Evolutionary conservation across 2,888 invertebrate species (phyloP), one percentile per base, ranked within the genome.

Genomic region (Kryphioiulus occultus): DNA sequence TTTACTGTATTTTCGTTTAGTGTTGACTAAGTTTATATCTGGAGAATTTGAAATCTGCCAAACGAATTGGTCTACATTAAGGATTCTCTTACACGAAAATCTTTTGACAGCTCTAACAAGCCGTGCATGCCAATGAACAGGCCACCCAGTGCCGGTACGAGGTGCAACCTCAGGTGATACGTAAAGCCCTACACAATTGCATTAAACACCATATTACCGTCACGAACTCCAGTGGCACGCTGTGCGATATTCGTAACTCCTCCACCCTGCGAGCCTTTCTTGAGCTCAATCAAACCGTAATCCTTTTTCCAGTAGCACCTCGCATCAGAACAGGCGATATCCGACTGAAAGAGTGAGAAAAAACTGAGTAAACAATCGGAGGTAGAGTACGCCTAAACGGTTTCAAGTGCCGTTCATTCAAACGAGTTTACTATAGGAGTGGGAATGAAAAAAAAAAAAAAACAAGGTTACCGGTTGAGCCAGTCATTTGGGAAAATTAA

Each of bases 381-480:
- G 78, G 78, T 78, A 78, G 78, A 78, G 78, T 78, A 78, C 78
- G 78, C 78, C 17, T 78, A 78, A 78, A 78, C 78, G 26, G 78
- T 78, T 78, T 78, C 78, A 78, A 78, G 30, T 78, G 78, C 78
- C 78, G 78, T 78, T 78, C 78, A 78, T 78, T 78, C 30, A 78
- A 78, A 78, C 78, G 30, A 78, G 78, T 78, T 78, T 78, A 78
- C 78, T 32, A 78, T 42, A 42, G n/a, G 59, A 22, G 59, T 59
- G 22, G 78, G 53, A 19, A 9, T n/a, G n/a, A 9, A n/a, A 0
- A n/a, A 19, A 53, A 53, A 53, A n/a, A 53, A 53, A 68, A 78
- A 78, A 78, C 78, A 78, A 78, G 78, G 78, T 78, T 78, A 78
- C 78, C 78, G 78, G 78, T 78, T 78, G 30, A 78, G 78, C 78